Percentiles rank a stretch among this genome's conserved stretches.
Conservation (phyloP, 2,888 invertebrate species). For the Drepanosiphum platanoidis region DNA sequence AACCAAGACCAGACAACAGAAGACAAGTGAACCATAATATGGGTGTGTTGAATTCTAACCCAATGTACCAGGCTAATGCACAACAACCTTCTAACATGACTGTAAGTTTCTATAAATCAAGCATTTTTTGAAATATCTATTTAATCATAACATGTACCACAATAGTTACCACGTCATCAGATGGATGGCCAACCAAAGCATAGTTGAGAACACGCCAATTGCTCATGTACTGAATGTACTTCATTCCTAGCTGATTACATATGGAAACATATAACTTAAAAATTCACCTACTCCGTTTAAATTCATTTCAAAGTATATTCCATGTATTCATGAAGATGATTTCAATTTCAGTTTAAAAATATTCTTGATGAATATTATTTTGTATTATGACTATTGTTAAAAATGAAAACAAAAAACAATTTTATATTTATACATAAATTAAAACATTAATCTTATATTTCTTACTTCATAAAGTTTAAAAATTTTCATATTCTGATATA, state of each 20-base stretch:
- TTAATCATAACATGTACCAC: not conserved
- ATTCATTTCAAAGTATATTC: not conserved
- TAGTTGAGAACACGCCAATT: constrained; percentile 45
- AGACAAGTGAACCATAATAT: constrained; percentile 50
- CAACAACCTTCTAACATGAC: constrained; percentile 35
- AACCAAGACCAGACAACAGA: constrained; percentile 30
- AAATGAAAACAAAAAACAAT: not conserved
- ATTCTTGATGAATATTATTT: not conserved
- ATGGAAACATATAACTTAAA: constrained; percentile 41
- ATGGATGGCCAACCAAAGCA: constrained; percentile 51
- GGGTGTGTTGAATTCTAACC: constrained; percentile 22
- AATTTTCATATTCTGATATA: not conserved
- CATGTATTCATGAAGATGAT: not conserved
- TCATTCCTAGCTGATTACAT: constrained; percentile 39
- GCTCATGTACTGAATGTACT: constrained; percentile 33
- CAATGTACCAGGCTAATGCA: constrained; percentile 8
- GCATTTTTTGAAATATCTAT: not conserved
- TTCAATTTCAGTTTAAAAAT: not conserved
- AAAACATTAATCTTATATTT: not conserved
- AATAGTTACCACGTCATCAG: constrained; percentile 48
- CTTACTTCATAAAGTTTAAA: not conserved
- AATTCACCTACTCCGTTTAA: not conserved
- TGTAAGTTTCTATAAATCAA: constrained; percentile 9
- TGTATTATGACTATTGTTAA: not conserved
- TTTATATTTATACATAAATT: not conserved